Percentiles rank a stretch among this genome's conserved stretches.
Conservation (phyloP, 2,113 vertebrate species). For the Atherinomorus stipes region DNA sequence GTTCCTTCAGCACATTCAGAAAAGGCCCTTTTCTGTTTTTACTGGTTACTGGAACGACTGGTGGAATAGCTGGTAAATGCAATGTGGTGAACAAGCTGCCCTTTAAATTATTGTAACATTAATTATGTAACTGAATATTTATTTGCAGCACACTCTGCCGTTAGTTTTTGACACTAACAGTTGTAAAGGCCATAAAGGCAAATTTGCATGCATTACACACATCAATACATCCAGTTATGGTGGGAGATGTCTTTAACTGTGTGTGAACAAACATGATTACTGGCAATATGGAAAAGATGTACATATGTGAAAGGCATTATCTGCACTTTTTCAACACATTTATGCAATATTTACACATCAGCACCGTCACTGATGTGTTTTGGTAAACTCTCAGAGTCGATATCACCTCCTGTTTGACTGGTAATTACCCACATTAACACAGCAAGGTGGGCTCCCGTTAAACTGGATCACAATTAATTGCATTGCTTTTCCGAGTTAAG, state of each 20-base stretch:
- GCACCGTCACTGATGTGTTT: constrained; percentile 56
- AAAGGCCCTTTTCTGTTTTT: background rate
- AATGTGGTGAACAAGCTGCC: background rate
- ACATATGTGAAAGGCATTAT: background rate
- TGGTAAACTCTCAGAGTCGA: constrained; percentile 68
- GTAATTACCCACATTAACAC: constrained; percentile 75
- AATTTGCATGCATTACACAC: constrained; percentile 28
- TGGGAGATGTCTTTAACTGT: constrained; percentile 29
- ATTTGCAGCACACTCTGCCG: background rate
- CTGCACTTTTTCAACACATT: constrained; percentile 18
- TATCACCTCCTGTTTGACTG: constrained; percentile 67
- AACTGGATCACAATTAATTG: constrained; percentile 72
- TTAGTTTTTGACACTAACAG: constrained; percentile 30
- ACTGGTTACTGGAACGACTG: background rate
- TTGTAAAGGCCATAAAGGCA: constrained; percentile 21
- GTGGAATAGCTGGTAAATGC: background rate
- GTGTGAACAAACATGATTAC: constrained; percentile 4
- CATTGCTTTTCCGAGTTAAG: constrained; percentile 59
- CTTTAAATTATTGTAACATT: background rate
- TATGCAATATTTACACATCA: constrained; percentile 59
- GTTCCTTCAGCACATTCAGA: too few species aligned
- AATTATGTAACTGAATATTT: background rate
- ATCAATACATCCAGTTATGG: background rate
- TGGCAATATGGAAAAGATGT: constrained; percentile 1
- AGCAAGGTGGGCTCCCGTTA: constrained; percentile 60